These are phyloP conservation scores for Malacoraja senta DNA, from an alignment of 2,797 vertebrate genomes.

Conservation along the genomic window DNA sequence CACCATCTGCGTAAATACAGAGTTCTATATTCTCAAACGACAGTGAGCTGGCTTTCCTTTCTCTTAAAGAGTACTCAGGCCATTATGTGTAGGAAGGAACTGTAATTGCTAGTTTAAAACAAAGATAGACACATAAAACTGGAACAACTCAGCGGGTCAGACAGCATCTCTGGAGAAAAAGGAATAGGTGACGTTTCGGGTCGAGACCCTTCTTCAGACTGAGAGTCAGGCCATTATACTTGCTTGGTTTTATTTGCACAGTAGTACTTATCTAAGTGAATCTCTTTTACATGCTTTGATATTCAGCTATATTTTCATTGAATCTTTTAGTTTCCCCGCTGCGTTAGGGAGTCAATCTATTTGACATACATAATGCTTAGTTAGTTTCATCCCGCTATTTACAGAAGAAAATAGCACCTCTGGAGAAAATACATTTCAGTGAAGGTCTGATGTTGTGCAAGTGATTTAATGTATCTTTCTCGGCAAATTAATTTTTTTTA, in stretches of 20 bases:
- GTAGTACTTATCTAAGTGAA: not conserved
- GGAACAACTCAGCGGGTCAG: no score
- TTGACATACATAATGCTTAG: not conserved
- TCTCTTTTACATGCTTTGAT: conserved; percentile 1
- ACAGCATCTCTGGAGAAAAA: no score
- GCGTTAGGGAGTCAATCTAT: not conserved
- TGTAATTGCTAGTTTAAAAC: no score
- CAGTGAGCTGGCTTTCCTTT: not conserved
- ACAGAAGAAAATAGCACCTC: not conserved
- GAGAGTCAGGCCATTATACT: not conserved
- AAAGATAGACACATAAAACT: no score
- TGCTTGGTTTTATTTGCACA: conserved; percentile 10
- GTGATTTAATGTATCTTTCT: not conserved
- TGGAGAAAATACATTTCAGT: not conserved
- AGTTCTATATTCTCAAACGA: not conserved
- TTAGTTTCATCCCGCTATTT: not conserved
- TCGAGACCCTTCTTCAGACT: no score
- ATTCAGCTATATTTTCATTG: conserved; percentile 3
- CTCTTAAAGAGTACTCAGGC: not conserved
- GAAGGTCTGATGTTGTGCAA: not conserved
- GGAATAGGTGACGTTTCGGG: no score
- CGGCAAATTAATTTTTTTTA: not conserved
- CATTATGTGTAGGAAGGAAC: not conserved
- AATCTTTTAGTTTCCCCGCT: not conserved
- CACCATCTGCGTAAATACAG: not conserved